Evolutionary conservation across 2,113 vertebrate genomes (phyloP).

Genomic region (Agapornis roseicollis): DNA sequence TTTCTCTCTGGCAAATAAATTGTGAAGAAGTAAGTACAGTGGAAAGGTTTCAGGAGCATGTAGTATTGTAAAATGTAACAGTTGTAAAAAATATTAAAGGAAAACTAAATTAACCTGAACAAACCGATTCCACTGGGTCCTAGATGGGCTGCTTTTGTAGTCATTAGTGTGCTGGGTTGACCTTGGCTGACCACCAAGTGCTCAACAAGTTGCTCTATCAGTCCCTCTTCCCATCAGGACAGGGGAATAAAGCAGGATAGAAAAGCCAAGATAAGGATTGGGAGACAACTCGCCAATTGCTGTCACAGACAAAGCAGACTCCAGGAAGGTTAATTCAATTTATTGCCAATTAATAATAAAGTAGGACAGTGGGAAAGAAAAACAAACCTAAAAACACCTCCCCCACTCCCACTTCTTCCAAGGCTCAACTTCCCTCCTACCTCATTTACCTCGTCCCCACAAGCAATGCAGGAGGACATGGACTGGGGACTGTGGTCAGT

Average conservation of each 20-base stretch:
- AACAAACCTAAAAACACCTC: not conserved
- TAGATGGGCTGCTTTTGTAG: not conserved
- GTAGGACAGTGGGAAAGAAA: not conserved
- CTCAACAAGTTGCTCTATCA: not conserved
- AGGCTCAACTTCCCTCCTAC: not conserved
- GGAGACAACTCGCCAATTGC: not conserved
- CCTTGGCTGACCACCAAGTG: not conserved
- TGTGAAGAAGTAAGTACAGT: not conserved
- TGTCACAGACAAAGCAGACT: not conserved
- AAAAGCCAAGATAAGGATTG: not conserved
- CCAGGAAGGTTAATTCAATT: not conserved
- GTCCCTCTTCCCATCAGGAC: not conserved
- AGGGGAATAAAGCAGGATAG: not conserved
- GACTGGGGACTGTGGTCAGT: not conserved
- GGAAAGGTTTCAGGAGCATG: not conserved
- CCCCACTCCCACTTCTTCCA: not conserved
- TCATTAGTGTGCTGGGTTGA: not conserved
- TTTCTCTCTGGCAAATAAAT: not conserved
- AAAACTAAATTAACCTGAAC: not conserved
- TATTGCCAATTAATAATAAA: not conserved
- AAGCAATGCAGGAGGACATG: rapidly evolving
- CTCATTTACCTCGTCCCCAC: not conserved
- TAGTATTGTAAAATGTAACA: not conserved
- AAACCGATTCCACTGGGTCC: not conserved
- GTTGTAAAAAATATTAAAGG: not conserved